These are phyloP conservation scores for Alosa alosa DNA, from an alignment of 2,113 vertebrate species.

Conservation along the genomic window DNA sequence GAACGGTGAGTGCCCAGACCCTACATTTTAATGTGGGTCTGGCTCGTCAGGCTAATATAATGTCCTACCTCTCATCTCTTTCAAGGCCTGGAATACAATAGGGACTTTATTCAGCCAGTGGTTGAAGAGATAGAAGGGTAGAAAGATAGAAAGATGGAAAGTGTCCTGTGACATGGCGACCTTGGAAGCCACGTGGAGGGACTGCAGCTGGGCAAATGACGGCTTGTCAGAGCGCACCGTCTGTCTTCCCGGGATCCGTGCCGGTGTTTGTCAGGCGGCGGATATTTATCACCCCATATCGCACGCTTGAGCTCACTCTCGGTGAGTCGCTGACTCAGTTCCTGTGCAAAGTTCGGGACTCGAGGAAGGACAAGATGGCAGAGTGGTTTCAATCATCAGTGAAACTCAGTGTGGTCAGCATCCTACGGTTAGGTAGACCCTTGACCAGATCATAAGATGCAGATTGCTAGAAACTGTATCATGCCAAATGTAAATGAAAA, in stretches of 20 bases:
- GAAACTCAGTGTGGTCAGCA: background rate
- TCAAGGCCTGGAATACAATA: background rate
- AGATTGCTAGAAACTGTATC: too few species aligned
- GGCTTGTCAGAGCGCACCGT: background rate
- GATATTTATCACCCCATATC: slow-evolving; percentile 21
- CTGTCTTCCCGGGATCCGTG: slow-evolving; percentile 9
- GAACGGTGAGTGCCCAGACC: too few species aligned
- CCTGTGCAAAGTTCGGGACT: background rate
- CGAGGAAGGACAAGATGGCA: background rate
- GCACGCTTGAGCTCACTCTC: background rate
- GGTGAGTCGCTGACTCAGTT: slow-evolving; percentile 19
- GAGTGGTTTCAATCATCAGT: background rate
- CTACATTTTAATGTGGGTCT: too few species aligned
- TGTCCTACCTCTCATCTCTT: background rate
- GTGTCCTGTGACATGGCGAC: slow-evolving; percentile 7
- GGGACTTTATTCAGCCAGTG: background rate
- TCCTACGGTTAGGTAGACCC: background rate
- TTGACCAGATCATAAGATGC: too few species aligned
- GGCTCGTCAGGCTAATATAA: too few species aligned
- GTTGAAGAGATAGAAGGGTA: background rate
- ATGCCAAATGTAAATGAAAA: background rate
- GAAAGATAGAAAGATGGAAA: background rate
- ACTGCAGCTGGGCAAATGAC: background rate
- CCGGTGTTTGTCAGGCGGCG: background rate
- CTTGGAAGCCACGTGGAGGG: background rate